phyloP scores from a whole-genome alignment of 2,797 vertebrate genomes.

The Coluber constrictor region DNA sequence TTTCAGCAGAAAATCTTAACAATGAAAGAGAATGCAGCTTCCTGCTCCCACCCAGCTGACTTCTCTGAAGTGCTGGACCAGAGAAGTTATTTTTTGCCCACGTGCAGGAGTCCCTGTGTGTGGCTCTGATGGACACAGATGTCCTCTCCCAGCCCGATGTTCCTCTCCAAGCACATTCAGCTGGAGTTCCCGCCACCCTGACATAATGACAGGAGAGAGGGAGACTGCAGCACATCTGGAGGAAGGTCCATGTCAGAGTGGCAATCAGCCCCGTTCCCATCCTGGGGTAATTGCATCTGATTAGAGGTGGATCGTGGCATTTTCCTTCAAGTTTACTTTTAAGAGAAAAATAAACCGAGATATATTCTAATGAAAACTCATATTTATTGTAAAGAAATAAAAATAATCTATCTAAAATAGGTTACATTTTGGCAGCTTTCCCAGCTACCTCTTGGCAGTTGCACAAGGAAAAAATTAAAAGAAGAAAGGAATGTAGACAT shows the following conservation, averaged over 20 bases:
- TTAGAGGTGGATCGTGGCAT: too few species aligned
- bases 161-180: background rate
- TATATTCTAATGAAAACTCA: too few species aligned
- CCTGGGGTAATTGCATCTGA: too few species aligned
- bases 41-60: background rate
- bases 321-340: too few species aligned
- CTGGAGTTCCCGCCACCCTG: background rate
- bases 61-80: background rate
- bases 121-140: background rate
- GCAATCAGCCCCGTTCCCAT: too few species aligned
- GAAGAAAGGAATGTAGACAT: too few species aligned
- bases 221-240: background rate
- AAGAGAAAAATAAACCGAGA: too few species aligned
- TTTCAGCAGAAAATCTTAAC: background rate
- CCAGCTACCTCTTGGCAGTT: too few species aligned
- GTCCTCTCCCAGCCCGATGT: background rate
- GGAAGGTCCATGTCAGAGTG: background rate
- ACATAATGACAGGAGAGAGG: background rate
- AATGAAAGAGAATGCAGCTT: background rate
- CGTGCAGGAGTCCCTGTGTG: background rate
- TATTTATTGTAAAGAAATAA: too few species aligned
- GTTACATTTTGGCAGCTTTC: too few species aligned
- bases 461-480: too few species aligned
- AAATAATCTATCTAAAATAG: too few species aligned
- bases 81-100: background rate